Evolutionary conservation across 2,113 vertebrate species (phyloP).

Genomic region (Syngnathus scovelli): DNA sequence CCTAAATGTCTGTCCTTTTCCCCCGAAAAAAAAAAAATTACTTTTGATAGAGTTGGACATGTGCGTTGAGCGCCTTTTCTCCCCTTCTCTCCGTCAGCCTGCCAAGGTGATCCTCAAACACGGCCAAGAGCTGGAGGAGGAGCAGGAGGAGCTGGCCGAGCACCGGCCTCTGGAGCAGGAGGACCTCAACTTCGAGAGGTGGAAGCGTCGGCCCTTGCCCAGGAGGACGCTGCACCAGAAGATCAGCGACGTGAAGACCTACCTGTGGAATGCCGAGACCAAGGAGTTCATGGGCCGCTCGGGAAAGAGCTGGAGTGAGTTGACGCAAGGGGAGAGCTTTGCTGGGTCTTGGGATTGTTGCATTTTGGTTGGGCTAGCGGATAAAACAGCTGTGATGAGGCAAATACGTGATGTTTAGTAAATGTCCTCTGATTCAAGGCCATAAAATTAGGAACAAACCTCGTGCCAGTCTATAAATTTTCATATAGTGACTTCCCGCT

Average conservation of each 20-base stretch:
- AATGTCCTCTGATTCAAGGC: not conserved
- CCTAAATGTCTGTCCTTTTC: slow-evolving; percentile 41
- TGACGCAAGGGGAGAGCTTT: slow-evolving; percentile 17
- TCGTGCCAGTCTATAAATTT: not conserved
- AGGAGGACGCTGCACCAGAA: slow-evolving; percentile 77
- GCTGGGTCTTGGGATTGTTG: not conserved
- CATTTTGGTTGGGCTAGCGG: not conserved
- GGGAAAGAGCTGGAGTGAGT: slow-evolving; percentile 95
- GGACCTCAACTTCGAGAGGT: slow-evolving; percentile 72
- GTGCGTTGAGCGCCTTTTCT: slow-evolving; percentile 60
- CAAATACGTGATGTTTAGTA: not conserved
- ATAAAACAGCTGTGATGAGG: not conserved
- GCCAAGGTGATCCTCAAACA: slow-evolving; percentile 72
- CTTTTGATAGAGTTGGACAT: slow-evolving; percentile 45
- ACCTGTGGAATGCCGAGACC: slow-evolving; percentile 92
- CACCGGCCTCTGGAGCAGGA: slow-evolving; percentile 76
- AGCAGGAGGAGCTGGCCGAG: slow-evolving; percentile 75
- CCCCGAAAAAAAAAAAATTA: slow-evolving; percentile 34
- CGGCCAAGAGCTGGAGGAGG: slow-evolving; percentile 77
- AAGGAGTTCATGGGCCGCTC: slow-evolving; percentile 89
- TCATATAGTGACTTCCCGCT: not conserved
- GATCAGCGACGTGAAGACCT: slow-evolving; percentile 77
- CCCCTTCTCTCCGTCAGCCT: slow-evolving; percentile 60
- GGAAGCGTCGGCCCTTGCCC: slow-evolving; percentile 72
- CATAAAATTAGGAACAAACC: not conserved